Percentiles rank a stretch among this genome's conserved stretches.
These are phyloP conservation scores for Holothuria leucospilota DNA, from an alignment of 53 echinoderm and acorn worm genomes.

Conservation along the genomic window DNA sequence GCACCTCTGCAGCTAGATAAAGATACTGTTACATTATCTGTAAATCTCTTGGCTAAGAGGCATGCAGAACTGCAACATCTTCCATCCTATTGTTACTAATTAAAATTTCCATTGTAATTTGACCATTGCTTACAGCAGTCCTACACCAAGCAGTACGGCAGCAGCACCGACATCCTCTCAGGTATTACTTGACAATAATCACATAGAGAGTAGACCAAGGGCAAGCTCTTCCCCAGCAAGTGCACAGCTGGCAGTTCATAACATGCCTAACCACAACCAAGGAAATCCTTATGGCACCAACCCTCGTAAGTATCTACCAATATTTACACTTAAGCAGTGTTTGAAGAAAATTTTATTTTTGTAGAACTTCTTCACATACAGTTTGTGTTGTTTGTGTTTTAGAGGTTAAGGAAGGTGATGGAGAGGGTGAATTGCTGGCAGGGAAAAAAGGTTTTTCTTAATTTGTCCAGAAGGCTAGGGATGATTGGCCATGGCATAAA, in stretches of 20 bases:
- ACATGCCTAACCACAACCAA: neutral
- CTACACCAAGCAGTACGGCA: constrained; percentile 19
- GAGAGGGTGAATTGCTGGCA: no score
- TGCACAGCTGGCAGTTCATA: constrained; percentile 69
- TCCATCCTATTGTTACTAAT: neutral
- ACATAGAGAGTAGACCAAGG: constrained; percentile 75
- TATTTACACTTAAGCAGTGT: no score
- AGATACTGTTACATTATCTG: no score
- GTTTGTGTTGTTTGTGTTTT: no score
- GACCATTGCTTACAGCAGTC: neutral
- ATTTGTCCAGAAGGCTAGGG: no score
- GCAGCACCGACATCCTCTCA: constrained; percentile 26
- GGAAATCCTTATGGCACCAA: constrained; percentile 1
- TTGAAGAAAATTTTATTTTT: no score
- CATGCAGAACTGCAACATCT: neutral
- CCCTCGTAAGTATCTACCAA: neutral
- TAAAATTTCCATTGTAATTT: neutral
- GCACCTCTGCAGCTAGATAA: no score
- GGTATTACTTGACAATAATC: constrained; percentile 29
- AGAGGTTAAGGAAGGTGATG: no score
- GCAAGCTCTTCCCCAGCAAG: constrained; percentile 84
- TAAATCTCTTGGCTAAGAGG: no score
- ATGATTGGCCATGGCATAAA: no score
- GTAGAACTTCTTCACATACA: no score
- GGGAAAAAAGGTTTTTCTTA: no score